phyloP scores from a whole-genome alignment of 2,797 vertebrate genomes.

The Limosa lapponica region DNA sequence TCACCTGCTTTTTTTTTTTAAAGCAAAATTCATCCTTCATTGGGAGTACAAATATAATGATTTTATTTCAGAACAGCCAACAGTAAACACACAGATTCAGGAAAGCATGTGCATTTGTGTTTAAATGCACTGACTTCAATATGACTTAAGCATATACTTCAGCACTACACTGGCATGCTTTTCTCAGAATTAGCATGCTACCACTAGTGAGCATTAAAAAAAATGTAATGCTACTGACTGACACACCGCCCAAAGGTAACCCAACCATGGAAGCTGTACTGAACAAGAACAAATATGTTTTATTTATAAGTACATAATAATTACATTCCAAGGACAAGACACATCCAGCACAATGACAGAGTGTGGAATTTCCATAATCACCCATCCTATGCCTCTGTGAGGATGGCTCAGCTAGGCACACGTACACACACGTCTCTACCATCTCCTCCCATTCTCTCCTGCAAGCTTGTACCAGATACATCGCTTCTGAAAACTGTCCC shows the following conservation, averaged over 20 bases:
- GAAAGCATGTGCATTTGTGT: not conserved
- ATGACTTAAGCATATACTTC: not conserved
- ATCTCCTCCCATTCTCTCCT: not conserved
- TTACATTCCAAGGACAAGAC: not conserved
- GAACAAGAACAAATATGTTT: fast-evolving
- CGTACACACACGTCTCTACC: fast-evolving
- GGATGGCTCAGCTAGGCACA: not conserved
- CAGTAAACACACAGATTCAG: not conserved
- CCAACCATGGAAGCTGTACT: not conserved
- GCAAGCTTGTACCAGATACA: not conserved
- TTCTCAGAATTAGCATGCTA: not conserved
- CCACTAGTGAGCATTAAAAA: not conserved
- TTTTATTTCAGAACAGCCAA: not conserved
- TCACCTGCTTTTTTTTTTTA: not conserved
- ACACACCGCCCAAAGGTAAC: not conserved
- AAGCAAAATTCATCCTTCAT: not conserved
- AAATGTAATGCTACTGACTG: not conserved
- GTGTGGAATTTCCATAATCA: fast-evolving
- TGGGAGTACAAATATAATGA: not conserved
- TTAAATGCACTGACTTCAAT: not conserved
- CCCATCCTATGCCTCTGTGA: not conserved
- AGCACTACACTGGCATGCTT: not conserved
- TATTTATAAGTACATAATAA: not conserved
- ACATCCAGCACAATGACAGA: not conserved
- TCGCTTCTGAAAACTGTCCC: not conserved